Conservation (phyloP, 2,888 invertebrate species). For the Caradrina clavipalpis region DNA sequence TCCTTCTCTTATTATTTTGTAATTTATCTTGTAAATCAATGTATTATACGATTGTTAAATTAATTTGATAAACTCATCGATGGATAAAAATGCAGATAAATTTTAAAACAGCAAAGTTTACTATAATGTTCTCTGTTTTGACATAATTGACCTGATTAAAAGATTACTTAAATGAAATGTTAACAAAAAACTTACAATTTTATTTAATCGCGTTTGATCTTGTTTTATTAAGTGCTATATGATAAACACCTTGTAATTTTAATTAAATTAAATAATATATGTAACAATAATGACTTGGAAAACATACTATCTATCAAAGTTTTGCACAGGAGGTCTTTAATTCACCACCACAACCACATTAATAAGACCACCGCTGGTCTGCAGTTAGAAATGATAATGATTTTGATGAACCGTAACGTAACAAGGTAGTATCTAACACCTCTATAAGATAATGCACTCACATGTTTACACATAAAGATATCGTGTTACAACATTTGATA, state of each 20-base stretch:
- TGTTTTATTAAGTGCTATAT: conserved; percentile 35
- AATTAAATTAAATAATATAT: conserved; percentile 2
- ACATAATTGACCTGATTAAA: conserved; percentile 45
- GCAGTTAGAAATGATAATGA: conserved; percentile 15
- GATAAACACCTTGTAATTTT: conserved; percentile 19
- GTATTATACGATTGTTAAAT: conserved; percentile 38
- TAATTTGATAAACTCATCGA: conserved; percentile 49
- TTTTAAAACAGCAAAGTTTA: conserved; percentile 51
- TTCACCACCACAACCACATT: too few species aligned
- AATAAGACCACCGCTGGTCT: conserved; percentile 25
- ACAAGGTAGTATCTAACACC: conserved; percentile 17
- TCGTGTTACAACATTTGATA: conserved; percentile 57
- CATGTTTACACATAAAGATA: conserved; percentile 49
- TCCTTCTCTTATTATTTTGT: conserved; percentile 32
- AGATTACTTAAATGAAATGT: conserved; percentile 9
- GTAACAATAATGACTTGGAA: background rate
- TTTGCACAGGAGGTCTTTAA: background rate
- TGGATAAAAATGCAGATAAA: conserved; percentile 53
- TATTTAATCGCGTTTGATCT: conserved; percentile 31
- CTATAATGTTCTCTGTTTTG: conserved; percentile 48
- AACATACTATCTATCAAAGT: background rate
- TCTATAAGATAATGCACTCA: conserved; percentile 43
- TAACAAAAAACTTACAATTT: conserved; percentile 20
- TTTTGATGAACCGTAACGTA: conserved; percentile 29
- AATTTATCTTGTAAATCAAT: conserved; percentile 40